A percentile compares a stretch with the other conserved stretches of the same genome.
These are phyloP conservation scores for Trichonephila inaurata DNA, from an alignment of 1,140 invertebrate genomes.

Conservation along the genomic window DNA sequence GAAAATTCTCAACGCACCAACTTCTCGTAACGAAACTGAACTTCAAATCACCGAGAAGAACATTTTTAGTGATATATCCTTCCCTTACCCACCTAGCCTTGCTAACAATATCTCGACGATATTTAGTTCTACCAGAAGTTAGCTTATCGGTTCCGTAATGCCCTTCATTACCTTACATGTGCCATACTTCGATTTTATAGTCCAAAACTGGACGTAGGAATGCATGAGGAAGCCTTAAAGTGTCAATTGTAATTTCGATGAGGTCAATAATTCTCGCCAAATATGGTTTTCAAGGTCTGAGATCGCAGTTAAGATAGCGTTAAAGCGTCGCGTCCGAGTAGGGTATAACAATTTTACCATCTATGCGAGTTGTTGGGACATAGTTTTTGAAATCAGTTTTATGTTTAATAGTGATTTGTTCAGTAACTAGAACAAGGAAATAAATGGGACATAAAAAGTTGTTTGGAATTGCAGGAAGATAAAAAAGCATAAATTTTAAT, in stretches of 20 bases:
- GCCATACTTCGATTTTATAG: conserved; percentile 50
- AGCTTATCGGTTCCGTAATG: conserved; percentile 44
- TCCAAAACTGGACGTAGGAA: conserved; percentile 51
- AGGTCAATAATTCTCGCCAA: conserved; percentile 42
- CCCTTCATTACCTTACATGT: conserved; percentile 48
- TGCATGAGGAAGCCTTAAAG: conserved; percentile 34
- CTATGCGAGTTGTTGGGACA: neutral
- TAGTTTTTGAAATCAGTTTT: conserved; percentile 47
- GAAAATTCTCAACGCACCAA: neutral
- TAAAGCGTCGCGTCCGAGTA: neutral
- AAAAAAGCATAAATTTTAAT: too few species aligned
- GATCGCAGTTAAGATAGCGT: conserved; percentile 47
- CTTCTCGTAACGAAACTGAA: neutral
- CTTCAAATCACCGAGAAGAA: neutral
- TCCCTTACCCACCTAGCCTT: neutral
- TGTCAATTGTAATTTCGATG: conserved; percentile 40
- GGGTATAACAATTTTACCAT: conserved; percentile 24
- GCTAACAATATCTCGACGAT: neutral
- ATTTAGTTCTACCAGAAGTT: neutral
- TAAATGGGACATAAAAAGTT: neutral
- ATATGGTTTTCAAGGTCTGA: conserved; percentile 12
- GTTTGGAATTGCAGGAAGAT: neutral
- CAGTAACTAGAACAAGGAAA: neutral
- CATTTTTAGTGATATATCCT: conserved; percentile 12
- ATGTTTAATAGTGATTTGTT: neutral